Base-by-base conservation (phyloP, 2,797 vertebrate species). In the Aeoliscus strigatus region DNA sequence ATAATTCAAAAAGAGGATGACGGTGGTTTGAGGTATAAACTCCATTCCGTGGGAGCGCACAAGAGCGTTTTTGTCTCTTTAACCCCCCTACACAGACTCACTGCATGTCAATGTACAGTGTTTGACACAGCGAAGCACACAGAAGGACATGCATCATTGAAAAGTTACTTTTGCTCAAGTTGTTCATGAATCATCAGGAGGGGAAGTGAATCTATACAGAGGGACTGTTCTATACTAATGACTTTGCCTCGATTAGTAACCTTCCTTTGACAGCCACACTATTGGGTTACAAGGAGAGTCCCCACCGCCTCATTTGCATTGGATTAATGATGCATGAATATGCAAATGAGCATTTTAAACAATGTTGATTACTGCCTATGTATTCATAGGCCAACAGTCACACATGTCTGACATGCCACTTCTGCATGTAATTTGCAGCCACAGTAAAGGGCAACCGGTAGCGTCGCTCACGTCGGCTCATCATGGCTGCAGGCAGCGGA, bases 341-440 rank as follows among this genome's bases (percentile, higher is more conserved):
- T 88, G 85, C 84, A 87, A 86, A 87, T 85, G 61, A 75, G 82
- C 76, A 82, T 87, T 85, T 84, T 88, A 86, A 88, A 86, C 83
- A 86, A 83, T 69, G 79, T 82, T 88, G 82, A 88, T 87, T 81
- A 79, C 82, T 63, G 83, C 80, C 82, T 86, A 85, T 87, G 84
- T 76, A 87, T 89, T 85, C 83, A 87, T 70, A 86, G 83, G 79
- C 79, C 84, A 86, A 81, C 83, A 85, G 77, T 83, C 81, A 76
- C 79, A 84, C 79, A 70, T 83, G 85, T 85, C 83, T 86, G 85
- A 87, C 84, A 88, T 81, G 82, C 73, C 59, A 79, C 75, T 76
- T 81, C 78, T 75, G 66, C 79, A 80, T 83, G 74, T 85, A 77
- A 87, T 85, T 85, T 83, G 77, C 70, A 73, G n/a, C 64, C 65